Evolutionary conservation across 2,888 invertebrate genomes (phyloP).

Genomic region (Dendrolimus houi): DNA sequence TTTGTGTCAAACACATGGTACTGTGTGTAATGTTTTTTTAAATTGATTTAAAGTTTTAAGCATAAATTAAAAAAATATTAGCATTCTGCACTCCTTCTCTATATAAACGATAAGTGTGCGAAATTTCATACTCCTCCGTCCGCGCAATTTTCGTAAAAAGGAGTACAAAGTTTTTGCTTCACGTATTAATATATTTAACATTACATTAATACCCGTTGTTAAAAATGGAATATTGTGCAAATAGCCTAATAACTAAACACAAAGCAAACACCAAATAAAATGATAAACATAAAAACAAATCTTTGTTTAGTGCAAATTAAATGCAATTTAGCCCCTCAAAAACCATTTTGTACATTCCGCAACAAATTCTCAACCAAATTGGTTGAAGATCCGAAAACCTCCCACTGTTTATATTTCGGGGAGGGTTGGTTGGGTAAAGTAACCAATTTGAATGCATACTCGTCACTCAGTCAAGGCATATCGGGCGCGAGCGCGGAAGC

Average conservation of each 20-base stretch:
- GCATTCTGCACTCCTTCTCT: too few species aligned
- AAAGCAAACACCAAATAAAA: not conserved
- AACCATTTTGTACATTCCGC: conserved; percentile 65
- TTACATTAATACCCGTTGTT: too few species aligned
- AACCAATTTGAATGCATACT: conserved; percentile 85
- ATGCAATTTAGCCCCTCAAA: conserved; percentile 71
- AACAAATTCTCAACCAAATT: conserved; percentile 72
- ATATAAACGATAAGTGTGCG: too few species aligned
- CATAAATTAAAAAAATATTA: too few species aligned
- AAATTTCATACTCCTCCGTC: too few species aligned
- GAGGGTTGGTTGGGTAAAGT: conserved; percentile 72
- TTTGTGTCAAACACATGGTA: too few species aligned
- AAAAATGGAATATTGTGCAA: too few species aligned
- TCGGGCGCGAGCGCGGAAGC: conserved; percentile 57
- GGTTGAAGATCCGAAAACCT: conserved; percentile 54
- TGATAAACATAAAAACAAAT: conserved; percentile 41
- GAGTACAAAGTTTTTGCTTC: too few species aligned
- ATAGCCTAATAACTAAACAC: not conserved
- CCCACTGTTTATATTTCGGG: conserved; percentile 58
- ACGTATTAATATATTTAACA: too few species aligned
- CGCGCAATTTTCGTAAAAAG: too few species aligned
- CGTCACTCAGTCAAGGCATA: conserved; percentile 83
- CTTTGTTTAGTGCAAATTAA: conserved; percentile 72
- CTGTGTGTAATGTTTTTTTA: too few species aligned
- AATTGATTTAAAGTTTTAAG: too few species aligned